Base-by-base conservation (phyloP, 2,888 invertebrate species). In the Cyaniris semiargus region DNA sequence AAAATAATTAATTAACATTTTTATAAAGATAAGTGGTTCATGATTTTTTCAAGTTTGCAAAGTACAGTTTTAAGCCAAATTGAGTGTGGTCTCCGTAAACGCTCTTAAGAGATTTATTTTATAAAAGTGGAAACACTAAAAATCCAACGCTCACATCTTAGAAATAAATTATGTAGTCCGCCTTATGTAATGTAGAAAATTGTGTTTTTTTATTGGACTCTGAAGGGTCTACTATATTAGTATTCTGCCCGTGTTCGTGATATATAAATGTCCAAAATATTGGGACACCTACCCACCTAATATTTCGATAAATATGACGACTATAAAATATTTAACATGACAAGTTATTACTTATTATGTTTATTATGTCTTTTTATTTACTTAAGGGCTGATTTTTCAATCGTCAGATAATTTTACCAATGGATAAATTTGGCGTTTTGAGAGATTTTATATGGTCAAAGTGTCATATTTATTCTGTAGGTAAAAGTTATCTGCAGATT, bases 261-360 rank as follows among this genome's bases (percentile, higher is more conserved):
- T 23, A 60, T 23, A 60, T 23, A 21, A 60, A 60, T 13, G 21
- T 23, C 21, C 23, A 3, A 21, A 60, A 60, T 21, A 60, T 13
- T 23, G 10, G 7, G 60, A 60, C 60, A 60, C 23, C 60, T 60
- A 23, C 23, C 23, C 1, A 3, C 10, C 13, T 3, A 23, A 60
- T 60, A 60, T 60, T 56, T 56, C 56, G 15, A 56, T 56, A n/a
- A 23, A 60, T 60, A 60, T 23, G 60, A 10, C 60, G 60, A 60
- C 10, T 8, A 21, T 58, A 21, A 21, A 21, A 58, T 58, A 21
- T 58, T n/a, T 8, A 10, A 3, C 8, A 58, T 7, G 56, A 7
- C 56, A 56, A 56, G n/a, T 56, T 56, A 56, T 56, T 56, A 56
- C 7, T 56, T 56, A 56, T 56, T 56, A 56, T n/a, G 44, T 53